Conservation (phyloP, 35 echinoderm and acorn worm genomes). For the Eucidaris tribuloides region DNA sequence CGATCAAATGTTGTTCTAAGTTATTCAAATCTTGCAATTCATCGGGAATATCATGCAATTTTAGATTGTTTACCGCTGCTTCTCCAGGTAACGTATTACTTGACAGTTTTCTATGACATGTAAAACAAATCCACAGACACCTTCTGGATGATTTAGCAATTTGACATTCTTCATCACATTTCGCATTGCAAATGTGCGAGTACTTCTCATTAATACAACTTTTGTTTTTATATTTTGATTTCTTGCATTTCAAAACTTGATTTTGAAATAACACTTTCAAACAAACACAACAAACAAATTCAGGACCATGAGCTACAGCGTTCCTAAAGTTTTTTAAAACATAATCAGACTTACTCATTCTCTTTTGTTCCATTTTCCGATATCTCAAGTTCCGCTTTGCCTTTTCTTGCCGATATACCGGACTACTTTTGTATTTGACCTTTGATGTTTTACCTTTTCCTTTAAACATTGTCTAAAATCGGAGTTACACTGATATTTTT, state of each 20-base stretch:
- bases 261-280: constrained; percentile 38
- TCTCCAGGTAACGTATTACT: neutral
- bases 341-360: neutral
- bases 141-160: constrained; percentile 7
- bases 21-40: constrained; percentile 20
- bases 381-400: no score
- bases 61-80: constrained; percentile 27
- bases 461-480: no score
- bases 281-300: constrained; percentile 52
- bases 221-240: constrained; percentile 17
- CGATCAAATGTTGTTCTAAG: constrained; percentile 55
- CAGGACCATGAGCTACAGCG: constrained; percentile 31
- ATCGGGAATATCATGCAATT: constrained; percentile 9
- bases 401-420: no score
- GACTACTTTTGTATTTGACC: neutral
- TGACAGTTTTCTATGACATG: constrained; percentile 43
- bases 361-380: neutral
- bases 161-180: constrained; percentile 14
- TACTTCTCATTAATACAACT: constrained; percentile 28
- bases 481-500: neutral
- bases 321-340: neutral
- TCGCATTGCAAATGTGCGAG: constrained; percentile 11
- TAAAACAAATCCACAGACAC: constrained; percentile 34
- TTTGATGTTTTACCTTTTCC: neutral
- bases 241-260: constrained; percentile 34